Evolutionary conservation across 1,140 invertebrate genomes (phyloP).

Genomic region (Limonius californicus): DNA sequence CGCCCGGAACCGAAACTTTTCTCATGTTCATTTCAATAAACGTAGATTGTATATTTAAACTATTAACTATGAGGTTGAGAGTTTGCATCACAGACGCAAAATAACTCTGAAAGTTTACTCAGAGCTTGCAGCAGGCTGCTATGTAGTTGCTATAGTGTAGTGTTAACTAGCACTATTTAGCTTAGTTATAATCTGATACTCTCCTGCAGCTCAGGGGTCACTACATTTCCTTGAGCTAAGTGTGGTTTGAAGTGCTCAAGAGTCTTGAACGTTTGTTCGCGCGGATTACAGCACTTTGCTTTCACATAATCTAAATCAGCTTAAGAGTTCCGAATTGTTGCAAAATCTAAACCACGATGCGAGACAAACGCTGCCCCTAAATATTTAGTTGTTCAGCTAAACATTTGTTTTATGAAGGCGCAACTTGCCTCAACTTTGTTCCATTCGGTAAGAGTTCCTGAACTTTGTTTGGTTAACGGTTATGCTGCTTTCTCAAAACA

Average conservation of each 20-base stretch:
- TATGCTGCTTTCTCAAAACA: background rate
- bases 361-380: background rate
- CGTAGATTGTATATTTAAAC: background rate
- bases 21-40: background rate
- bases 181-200: background rate
- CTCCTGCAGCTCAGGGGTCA: background rate
- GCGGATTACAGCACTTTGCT: background rate
- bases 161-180: background rate
- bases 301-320: constrained; percentile 1
- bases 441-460: background rate
- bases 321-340: background rate
- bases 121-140: no score
- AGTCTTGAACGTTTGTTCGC: constrained; percentile 1
- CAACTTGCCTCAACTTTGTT: background rate
- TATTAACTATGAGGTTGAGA: background rate
- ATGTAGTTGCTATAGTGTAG: no score
- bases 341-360: background rate
- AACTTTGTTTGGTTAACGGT: background rate
- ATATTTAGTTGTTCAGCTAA: background rate
- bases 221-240: background rate
- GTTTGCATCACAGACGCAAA: background rate
- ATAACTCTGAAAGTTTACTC: no score
- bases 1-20: background rate
- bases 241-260: background rate
- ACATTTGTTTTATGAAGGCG: background rate